A percentile compares a stretch with the other conserved stretches of the same genome.
These are phyloP conservation scores for Liasis olivaceus DNA, from an alignment of 2,797 vertebrate species.

Conservation along the genomic window DNA sequence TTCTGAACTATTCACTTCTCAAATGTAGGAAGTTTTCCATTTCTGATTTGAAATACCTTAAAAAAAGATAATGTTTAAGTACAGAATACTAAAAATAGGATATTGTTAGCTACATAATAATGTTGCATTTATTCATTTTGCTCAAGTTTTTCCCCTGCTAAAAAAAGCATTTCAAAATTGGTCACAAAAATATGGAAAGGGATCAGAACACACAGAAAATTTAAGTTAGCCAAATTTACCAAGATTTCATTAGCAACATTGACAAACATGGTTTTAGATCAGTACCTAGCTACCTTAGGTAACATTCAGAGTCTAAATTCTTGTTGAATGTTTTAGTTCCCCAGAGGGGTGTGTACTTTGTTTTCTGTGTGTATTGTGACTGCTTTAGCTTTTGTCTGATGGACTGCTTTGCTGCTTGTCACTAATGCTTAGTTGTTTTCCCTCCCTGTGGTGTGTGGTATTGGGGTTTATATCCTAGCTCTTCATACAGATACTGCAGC, in stretches of 20 bases:
- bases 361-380: conserved; percentile 71
- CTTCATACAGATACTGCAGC: conserved; percentile 97
- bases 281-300: conserved; percentile 24
- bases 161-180: background rate
- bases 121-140: background rate
- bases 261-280: background rate
- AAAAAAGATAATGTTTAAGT: background rate
- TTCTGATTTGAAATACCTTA: background rate
- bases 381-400: conserved; percentile 75
- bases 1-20: background rate
- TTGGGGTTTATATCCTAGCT: conserved; percentile 89
- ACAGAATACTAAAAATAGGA: background rate
- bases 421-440: conserved; percentile 88
- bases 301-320: conserved; percentile 29
- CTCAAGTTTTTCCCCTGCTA: background rate
- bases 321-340: conserved; percentile 7
- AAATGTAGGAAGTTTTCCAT: background rate
- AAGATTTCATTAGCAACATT: conserved; percentile 25
- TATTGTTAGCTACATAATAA: background rate
- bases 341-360: conserved; percentile 35
- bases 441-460: conserved; percentile 88
- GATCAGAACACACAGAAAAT: background rate
- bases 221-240: background rate
- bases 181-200: background rate
- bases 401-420: conserved; percentile 79